Evolutionary conservation across 1,140 invertebrate genomes (phyloP), one percentile per base, ranked within the genome.

Genomic region (Chironomus striatipennis): DNA sequence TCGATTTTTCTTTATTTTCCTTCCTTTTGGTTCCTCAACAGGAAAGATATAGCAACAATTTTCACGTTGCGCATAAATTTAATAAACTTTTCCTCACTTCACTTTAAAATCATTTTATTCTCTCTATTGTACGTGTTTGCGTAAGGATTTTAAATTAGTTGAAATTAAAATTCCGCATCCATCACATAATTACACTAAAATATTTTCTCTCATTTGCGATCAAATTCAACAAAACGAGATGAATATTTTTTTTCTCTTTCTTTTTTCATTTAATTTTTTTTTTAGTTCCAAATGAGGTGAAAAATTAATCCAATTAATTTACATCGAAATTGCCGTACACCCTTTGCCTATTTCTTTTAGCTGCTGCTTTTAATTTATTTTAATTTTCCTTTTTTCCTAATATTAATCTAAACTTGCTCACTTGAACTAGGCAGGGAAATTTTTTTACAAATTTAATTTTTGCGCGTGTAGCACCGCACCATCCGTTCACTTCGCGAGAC

Each of bases 401-500:
- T 34, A 2, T 34, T 34, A 2, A 2, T 34, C 2, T 34, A 34
- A 34, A 34, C 24, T 34, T 34, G 24, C 24, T 34, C 24, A 34
- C 24, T 34, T 34, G 24, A 34, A 34, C 24, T 34, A 34, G 24
- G 24, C 24, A 34, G 24, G 5, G 24, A 34, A 34, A 34, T n/a
- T n/a, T n/a, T 47, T 8, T 47, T 47, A 47, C 43, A 47, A 47
- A 57, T n/a, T n/a, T 57, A 12, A 34, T 57, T 47, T 57, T 57
- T 5, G 1, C 47, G 47, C 47, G n/a, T 10, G 65, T 21, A 70
- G 18, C 17, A 70, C 65, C 20, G n/a, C 10, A 21, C 17, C 65
- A 70, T 57, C 65, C 65, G 65, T 70, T 70, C 65, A 20, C 65
- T 70, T 70, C 65, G 9, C 65, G 65, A 70, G 65, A 70, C 65